Percentiles rank a stretch among this genome's conserved stretches.
Evolutionary conservation across 2,797 vertebrate species (phyloP).

Genomic region (Squalus acanthias): DNA sequence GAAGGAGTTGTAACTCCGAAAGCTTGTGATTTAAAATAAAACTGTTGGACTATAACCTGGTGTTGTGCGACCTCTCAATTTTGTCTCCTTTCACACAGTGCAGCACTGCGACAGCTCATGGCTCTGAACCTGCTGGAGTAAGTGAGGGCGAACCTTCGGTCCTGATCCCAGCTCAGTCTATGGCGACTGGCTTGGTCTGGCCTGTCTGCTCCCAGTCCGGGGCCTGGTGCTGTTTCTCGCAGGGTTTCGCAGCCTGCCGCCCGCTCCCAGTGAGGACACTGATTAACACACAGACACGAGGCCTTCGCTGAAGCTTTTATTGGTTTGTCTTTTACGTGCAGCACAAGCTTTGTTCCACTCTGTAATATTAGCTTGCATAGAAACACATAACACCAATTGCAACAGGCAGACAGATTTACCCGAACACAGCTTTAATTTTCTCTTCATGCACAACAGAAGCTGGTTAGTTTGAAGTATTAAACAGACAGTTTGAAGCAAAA

Average conservation of each 20-base stretch:
- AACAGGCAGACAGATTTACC: slow-evolving; percentile 10
- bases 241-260: no score
- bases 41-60: no score
- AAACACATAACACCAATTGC: slow-evolving; percentile 20
- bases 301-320: slow-evolving; percentile 21
- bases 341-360: slow-evolving; percentile 27
- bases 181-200: no score
- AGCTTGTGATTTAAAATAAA: no score
- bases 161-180: no score
- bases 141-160: no score
- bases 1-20: no score
- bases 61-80: no score
- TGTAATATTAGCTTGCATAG: slow-evolving; percentile 18
- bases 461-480: not conserved
- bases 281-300: not conserved
- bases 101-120: not conserved
- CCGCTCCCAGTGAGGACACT: no score
- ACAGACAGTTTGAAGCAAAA: slow-evolving; percentile 7
- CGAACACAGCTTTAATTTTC: slow-evolving; percentile 1
- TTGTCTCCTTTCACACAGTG: not conserved
- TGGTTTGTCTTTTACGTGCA: not conserved
- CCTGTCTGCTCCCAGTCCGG: no score
- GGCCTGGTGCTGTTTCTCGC: no score
- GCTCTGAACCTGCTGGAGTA: not conserved
- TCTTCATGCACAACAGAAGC: slow-evolving; percentile 8